Evolutionary conservation across 1,140 invertebrate genomes (phyloP).

Genomic region (Drosophila ambigua): DNA sequence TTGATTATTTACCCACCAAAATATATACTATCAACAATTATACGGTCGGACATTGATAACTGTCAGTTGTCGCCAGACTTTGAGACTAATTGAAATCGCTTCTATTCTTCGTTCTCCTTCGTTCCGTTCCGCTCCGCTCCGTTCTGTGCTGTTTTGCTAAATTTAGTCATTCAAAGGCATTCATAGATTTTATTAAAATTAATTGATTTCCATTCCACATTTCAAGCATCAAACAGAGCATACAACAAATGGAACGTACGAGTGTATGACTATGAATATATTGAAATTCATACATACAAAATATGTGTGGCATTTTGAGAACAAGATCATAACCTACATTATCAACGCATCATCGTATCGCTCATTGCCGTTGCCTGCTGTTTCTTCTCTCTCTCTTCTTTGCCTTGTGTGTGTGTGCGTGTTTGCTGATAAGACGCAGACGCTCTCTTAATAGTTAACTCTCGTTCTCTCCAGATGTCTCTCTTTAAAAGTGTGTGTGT

Average conservation of each 20-base stretch:
- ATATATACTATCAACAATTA: slow-evolving; percentile 32
- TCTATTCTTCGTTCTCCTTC: slow-evolving; percentile 21
- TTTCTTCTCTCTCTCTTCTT: slow-evolving; percentile 8
- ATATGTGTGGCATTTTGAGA: slow-evolving; percentile 24
- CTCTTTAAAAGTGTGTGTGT: too few relatives aligned
- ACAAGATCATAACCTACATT: slow-evolving; percentile 69
- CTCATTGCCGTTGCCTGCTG: slow-evolving; percentile 6
- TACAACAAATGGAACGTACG: neutral
- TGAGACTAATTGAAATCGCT: slow-evolving; percentile 32
- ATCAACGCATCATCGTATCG: slow-evolving; percentile 18
- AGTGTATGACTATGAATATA: neutral
- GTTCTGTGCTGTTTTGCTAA: slow-evolving; percentile 23
- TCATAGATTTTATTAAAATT: slow-evolving; percentile 45
- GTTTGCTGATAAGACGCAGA: slow-evolving; percentile 19
- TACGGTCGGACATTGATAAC: slow-evolving; percentile 29
- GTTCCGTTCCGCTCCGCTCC: neutral
- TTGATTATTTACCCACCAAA: slow-evolving; percentile 28
- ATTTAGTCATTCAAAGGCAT: slow-evolving; percentile 49
- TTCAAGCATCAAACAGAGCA: neutral
- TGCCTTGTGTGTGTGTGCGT: neutral
- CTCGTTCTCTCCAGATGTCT: too few relatives aligned
- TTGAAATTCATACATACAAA: slow-evolving; percentile 19
- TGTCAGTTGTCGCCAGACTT: slow-evolving; percentile 1
- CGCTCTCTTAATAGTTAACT: slow-evolving; percentile 19
- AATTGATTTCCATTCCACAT: slow-evolving; percentile 52